Evolutionary conservation across 2,113 vertebrate genomes (phyloP).

Genomic region (Cephalophus harveyi): DNA sequence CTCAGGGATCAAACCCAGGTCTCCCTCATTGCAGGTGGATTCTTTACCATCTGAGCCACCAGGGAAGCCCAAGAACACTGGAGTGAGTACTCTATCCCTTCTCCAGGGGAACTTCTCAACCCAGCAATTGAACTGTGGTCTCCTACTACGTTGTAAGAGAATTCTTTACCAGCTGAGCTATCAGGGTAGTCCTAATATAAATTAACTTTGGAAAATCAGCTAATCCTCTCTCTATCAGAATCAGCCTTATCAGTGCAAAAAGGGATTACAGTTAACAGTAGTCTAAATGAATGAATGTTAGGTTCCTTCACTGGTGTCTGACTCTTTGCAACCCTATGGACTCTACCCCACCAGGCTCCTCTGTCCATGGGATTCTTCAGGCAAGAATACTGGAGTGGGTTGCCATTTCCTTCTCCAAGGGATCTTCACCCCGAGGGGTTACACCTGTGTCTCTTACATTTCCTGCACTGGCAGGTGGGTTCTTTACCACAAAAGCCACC

Average conservation of each 20-base stretch:
- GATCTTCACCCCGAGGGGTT: not conserved
- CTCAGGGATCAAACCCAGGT: not conserved
- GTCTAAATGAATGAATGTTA: not conserved
- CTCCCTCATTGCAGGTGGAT: not conserved
- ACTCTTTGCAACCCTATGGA: not conserved
- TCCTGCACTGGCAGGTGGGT: not conserved
- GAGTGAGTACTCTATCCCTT: not conserved
- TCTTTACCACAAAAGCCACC: not conserved
- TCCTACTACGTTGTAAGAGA: not conserved
- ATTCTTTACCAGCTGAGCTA: not conserved
- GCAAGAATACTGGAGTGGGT: not conserved
- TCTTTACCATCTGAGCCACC: not conserved
- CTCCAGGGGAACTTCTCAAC: not conserved
- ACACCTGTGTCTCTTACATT: not conserved
- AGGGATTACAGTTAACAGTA: not conserved
- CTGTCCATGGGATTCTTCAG: not conserved
- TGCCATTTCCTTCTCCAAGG: not conserved
- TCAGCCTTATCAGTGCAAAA: not conserved
- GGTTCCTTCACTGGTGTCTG: not conserved
- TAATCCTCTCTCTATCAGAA: conserved; percentile 3
- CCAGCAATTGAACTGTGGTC: not conserved
- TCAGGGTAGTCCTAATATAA: not conserved
- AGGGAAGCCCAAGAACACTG: not conserved
- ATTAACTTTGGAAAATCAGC: not conserved
- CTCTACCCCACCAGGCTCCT: not conserved